These are phyloP conservation scores for Batillaria attramentaria DNA, from an alignment of 1,140 invertebrate species.

Conservation along the genomic window DNA sequence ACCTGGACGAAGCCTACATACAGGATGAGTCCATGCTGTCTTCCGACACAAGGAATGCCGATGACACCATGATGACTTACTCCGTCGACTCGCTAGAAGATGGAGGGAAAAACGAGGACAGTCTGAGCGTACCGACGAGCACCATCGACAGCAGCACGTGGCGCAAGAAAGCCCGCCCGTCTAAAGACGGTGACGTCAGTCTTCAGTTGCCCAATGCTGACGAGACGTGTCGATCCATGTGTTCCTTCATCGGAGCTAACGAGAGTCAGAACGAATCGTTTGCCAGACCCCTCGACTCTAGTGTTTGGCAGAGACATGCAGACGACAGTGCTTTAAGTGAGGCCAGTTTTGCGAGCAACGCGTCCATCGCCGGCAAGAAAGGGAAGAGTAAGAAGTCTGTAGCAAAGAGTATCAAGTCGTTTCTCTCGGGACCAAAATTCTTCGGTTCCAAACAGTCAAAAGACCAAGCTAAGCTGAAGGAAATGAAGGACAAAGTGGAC, in stretches of 20 bases:
- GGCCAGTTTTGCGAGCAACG: constrained; percentile 21
- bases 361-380: constrained; percentile 19
- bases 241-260: constrained; percentile 30
- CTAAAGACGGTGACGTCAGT: constrained; percentile 37
- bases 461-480: constrained; percentile 14
- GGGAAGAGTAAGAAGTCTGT: constrained; percentile 38
- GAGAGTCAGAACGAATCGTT: constrained; percentile 10
- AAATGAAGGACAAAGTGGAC: constrained; percentile 18
- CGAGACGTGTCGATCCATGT: constrained; percentile 59
- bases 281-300: not conserved
- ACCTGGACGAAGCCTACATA: constrained; percentile 26
- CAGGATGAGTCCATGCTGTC: constrained; percentile 3
- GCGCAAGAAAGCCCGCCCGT: constrained; percentile 58
- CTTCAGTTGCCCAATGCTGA: constrained; percentile 60
- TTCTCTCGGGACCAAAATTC: constrained; percentile 32
- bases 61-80: not conserved
- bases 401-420: constrained; percentile 36
- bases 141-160: constrained; percentile 55
- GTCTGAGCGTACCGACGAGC: not conserved
- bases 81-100: constrained; percentile 36
- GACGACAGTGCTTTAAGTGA: constrained; percentile 34
- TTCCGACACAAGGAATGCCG: not conserved
- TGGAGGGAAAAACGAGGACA: not conserved
- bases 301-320: not conserved
- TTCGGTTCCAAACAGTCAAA: constrained; percentile 22